Evolutionary conservation across 2,888 invertebrate genomes (phyloP).

Genomic region (Agonum fuliginosum): DNA sequence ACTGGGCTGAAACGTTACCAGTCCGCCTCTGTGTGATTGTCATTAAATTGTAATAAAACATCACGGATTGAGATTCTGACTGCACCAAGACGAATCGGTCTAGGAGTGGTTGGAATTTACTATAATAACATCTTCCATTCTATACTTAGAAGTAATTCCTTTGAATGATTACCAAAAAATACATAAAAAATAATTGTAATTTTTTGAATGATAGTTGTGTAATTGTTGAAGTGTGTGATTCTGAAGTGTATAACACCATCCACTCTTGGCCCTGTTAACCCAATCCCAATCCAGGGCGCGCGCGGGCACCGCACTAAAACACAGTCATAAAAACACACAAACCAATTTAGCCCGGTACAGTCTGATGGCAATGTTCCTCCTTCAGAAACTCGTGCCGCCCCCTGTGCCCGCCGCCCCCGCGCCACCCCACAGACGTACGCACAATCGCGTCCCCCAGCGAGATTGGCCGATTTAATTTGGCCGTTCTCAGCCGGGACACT

Average conservation of each 20-base stretch:
- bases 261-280: conserved; percentile 71
- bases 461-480: conserved; percentile 71
- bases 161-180: no score
- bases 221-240: conserved; percentile 37
- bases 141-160: no score
- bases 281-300: conserved; percentile 72
- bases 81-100: no score
- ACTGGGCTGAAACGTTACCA: no score
- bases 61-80: no score
- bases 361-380: conserved; percentile 69
- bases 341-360: conserved; percentile 73
- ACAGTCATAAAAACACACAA: conserved; percentile 74
- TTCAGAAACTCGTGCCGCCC: conserved; percentile 55
- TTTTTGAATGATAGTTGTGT: no score
- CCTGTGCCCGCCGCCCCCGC: conserved; percentile 32
- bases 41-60: no score
- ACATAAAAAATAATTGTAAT: no score
- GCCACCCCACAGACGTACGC: conserved; percentile 54
- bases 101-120: no score
- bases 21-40: no score
- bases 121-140: no score
- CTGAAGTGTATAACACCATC: conserved; percentile 68
- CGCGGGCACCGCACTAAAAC: conserved; percentile 73
- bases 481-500: conserved; percentile 70
- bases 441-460: conserved; percentile 64